Evolutionary conservation across 2,888 invertebrate genomes (phyloP), one percentile per base, ranked within the genome.

Genomic region (Eristalinus sepulchralis): DNA sequence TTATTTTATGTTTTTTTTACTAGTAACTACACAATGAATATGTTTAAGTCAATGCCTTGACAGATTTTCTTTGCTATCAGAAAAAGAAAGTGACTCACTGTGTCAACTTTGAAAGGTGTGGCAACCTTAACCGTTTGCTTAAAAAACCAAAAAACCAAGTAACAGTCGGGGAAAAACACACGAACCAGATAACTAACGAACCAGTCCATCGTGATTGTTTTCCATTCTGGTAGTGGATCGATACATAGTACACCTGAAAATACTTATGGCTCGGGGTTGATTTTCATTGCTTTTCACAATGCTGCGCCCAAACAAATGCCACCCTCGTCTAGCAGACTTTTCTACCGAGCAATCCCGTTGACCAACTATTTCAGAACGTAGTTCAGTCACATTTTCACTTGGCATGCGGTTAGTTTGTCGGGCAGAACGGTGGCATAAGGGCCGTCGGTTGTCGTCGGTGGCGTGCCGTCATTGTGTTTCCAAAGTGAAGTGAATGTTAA

Each of bases 361-460:
- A 85, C 77, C 77, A 85, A 77, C 67, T 36, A 63, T 64, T 68
- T 60, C 33, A 36, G 24, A 81, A 70, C 64, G 63, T 70, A 73
- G 63, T 78, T 85, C 81, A 85, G 85, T 85, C 77, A 81, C 85
- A 73, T 81, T 85, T 81, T 39, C 59, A 68, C 59, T 63, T 72
- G 77, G 39, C 76, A 76, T 81, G 72, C 71, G 80, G 84, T 68
- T 66, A 76, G 80, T 76, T 47, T 84, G 60, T 66, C 33, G 31
- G 39, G 75, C 20, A 4, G 67, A 20, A 5, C 57, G 27, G 66
- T 71, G 70, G 8, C 17, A 47, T 60, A 24, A 24, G 47, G 33
- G 66, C 66, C 60, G 22, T 55, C 20, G 55, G 57, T 76, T 39
- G 10, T 76, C 57, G 10, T 60, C 34, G 20, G 70, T 68, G 11